Evolutionary conservation across 2,113 vertebrate species (phyloP).

Genomic region (Pogona vitticeps): DNA sequence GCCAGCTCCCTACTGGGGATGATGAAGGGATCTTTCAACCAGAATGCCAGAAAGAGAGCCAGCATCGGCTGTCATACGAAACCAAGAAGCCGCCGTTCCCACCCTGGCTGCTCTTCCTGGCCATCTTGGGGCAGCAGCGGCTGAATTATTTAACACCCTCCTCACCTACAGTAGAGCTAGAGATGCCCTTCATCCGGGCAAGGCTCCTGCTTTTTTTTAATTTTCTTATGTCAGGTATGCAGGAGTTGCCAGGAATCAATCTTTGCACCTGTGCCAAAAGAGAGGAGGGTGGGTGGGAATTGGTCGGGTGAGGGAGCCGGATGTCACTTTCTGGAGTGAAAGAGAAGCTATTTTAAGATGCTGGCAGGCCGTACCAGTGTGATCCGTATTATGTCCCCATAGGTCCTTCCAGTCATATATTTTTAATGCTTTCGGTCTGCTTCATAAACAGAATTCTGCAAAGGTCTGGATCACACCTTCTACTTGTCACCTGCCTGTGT

Average conservation of each 20-base stretch:
- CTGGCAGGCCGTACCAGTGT: background rate
- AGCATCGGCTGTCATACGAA: background rate
- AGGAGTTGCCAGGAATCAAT: background rate
- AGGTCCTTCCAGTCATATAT: background rate
- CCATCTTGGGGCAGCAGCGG: background rate
- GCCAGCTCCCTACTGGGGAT: background rate
- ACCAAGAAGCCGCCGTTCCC: constrained; percentile 6
- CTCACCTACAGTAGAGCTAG: background rate
- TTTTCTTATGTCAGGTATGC: background rate
- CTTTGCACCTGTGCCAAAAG: background rate
- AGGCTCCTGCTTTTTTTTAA: background rate
- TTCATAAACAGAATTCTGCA: background rate
- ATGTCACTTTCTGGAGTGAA: background rate
- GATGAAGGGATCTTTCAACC: background rate
- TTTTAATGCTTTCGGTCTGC: background rate
- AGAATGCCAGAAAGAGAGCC: background rate
- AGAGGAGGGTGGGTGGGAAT: background rate
- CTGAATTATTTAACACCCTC: constrained; percentile 2
- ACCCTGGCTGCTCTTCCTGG: background rate
- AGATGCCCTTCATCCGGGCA: background rate
- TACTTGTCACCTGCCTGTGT: background rate
- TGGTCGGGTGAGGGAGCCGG: background rate
- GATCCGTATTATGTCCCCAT: background rate
- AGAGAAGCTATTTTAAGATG: background rate
- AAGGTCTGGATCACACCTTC: background rate